phyloP scores from a whole-genome alignment of 1,140 invertebrate genomes.

The Drosophila subpulchrella region DNA sequence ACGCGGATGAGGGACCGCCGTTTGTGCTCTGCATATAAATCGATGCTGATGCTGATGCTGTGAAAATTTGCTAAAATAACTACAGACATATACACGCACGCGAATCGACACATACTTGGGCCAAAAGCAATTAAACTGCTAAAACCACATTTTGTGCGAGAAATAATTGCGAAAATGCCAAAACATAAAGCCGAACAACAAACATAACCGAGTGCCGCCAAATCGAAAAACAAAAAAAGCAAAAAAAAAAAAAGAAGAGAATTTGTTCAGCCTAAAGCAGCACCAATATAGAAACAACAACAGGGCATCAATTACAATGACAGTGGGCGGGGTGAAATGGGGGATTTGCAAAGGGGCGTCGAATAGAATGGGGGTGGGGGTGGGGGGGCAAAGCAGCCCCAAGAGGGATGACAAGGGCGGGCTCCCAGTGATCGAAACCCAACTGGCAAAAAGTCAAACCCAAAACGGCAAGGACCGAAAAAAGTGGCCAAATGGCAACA shows the following conservation, averaged over 20 bases:
- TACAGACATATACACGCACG: constrained; percentile 55
- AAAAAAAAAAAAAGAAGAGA: neutral
- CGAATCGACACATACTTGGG: constrained; percentile 52
- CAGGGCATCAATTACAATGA: constrained; percentile 49
- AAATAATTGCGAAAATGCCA: constrained; percentile 83
- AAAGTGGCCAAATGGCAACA: constrained; percentile 67
- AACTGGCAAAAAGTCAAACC: constrained; percentile 72
- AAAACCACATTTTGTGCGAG: constrained; percentile 83
- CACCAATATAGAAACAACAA: constrained; percentile 32
- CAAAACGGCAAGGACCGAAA: constrained; percentile 40
- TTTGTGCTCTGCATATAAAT: constrained; percentile 79
- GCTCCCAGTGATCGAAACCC: constrained; percentile 61
- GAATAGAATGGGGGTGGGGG: neutral
- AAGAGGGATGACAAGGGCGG: constrained; percentile 46
- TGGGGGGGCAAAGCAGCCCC: constrained; percentile 18
- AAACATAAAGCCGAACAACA: constrained; percentile 82
- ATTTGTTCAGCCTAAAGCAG: constrained; percentile 38
- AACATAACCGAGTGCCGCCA: constrained; percentile 47
- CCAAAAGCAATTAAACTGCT: constrained; percentile 83
- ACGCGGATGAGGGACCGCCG: neutral
- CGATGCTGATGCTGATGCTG: constrained; percentile 80
- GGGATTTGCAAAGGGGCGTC: neutral
- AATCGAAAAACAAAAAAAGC: constrained; percentile 8
- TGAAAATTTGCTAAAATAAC: constrained; percentile 83
- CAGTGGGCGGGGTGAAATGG: neutral